phyloP scores from a whole-genome alignment of 2,888 invertebrate genomes.

The Panopea generosa region DNA sequence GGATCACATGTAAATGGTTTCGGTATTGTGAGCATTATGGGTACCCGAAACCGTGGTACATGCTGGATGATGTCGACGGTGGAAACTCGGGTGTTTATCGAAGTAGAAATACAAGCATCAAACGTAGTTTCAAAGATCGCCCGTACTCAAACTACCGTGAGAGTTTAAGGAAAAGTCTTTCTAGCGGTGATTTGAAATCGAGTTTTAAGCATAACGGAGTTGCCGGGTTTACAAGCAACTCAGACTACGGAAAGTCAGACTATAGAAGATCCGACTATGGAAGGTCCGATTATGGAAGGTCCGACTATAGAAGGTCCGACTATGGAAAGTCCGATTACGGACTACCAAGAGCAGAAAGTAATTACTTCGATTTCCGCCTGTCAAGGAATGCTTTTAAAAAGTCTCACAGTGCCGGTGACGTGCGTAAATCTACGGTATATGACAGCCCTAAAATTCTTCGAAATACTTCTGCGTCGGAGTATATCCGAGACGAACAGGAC shows the following conservation, averaged over 20 bases:
- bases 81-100: too few species aligned
- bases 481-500: slow-evolving; percentile 6
- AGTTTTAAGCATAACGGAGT: too few species aligned
- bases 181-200: too few species aligned
- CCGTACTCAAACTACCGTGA: too few species aligned
- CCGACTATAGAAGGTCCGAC: not conserved
- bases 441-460: slow-evolving; percentile 22
- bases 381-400: not conserved
- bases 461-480: not conserved
- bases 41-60: not conserved
- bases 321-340: slow-evolving; percentile 10
- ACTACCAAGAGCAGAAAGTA: slow-evolving; percentile 5
- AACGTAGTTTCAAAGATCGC: too few species aligned
- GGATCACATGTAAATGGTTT: slow-evolving; percentile 16
- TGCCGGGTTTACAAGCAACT: too few species aligned
- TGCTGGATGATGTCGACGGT: not conserved
- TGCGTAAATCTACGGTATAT: slow-evolving; percentile 1
- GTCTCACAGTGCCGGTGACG: not conserved
- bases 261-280: too few species aligned
- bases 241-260: too few species aligned
- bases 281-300: not conserved
- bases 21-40: slow-evolving; percentile 4
- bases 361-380: slow-evolving; percentile 7
- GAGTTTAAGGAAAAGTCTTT: too few species aligned
- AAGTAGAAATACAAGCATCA: too few species aligned